Evolutionary conservation across 2,888 invertebrate genomes (phyloP), one percentile per base, ranked within the genome.

Genomic region (Marasmarcha lunaedactyla): DNA sequence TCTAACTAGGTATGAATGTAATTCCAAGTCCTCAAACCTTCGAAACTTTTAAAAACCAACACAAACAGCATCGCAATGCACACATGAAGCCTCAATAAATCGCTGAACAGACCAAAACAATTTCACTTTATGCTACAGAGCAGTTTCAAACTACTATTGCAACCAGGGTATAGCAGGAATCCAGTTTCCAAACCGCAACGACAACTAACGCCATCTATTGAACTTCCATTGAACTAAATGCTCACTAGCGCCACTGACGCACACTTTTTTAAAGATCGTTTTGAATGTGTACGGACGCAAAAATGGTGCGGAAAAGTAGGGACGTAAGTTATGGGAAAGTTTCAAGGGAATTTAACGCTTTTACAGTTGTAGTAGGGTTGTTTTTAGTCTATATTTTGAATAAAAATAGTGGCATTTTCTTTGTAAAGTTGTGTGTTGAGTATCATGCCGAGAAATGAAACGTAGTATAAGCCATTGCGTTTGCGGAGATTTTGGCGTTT

Each of bases 181-280:
- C 47, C 55, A 50, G 54, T 57, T 51, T 38, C 46, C 43, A 52
- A 20, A 67, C 68, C 69, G 53, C 65, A 66, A 56, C 46, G 45
- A 46, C 61, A 11, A 36, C 45, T 63, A 56, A 41, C 65, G 77
- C 71, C 79, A 79, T 78, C 81, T 79, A 49, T 53, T 43, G 54
- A 44, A 41, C 41, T 44, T 52, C 52, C 50, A 43, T 43, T 33
- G 53, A 49, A 76, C 54, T 53, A 35, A 30, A 27, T 52, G 55
- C 63, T 62, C 74, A 74, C 71, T 76, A 77, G 76, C 81, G 79
- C 79, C 78, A 61, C 60, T 39, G 40, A 39, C 45, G 48, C 59
- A 62, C 58, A 57, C 51, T 63, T 69, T 70, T 67, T 66, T 62
- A 56, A 14, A 45, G 45, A 38, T 39, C 54, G 46, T 66, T 54